Conservation (phyloP, 2,797 vertebrate genomes). For the Bradypus variegatus region DNA sequence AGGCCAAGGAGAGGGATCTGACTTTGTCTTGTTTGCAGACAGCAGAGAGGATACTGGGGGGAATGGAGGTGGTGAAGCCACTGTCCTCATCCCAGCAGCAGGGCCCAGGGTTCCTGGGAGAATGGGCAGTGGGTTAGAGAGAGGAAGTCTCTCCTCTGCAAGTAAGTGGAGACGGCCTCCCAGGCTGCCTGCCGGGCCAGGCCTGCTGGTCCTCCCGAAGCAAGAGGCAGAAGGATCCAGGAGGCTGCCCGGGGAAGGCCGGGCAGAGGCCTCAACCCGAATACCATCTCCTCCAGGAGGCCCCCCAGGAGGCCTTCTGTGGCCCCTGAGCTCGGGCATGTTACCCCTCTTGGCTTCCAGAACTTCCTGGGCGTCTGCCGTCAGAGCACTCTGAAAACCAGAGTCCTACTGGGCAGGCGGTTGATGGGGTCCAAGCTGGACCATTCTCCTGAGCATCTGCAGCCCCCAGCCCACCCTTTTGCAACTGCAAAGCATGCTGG, state of each 20-base stretch:
- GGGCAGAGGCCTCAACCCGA: neutral
- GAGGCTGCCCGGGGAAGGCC: neutral
- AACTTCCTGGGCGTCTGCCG: neutral
- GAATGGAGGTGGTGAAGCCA: neutral
- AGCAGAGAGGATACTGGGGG: fast-evolving
- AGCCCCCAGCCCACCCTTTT: neutral
- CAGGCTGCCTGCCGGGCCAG: neutral
- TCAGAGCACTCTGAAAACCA: neutral
- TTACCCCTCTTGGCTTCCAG: neutral
- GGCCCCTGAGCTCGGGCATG: neutral
- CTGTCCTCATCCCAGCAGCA: no score
- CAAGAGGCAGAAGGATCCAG: neutral
- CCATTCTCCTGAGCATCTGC: neutral
- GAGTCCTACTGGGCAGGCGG: neutral
- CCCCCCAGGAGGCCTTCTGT: neutral
- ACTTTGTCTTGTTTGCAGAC: neutral
- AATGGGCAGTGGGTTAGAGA: neutral
- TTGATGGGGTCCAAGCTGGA: neutral
- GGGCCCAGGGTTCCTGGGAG: neutral
- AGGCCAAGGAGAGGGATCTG: neutral
- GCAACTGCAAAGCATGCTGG: neutral
- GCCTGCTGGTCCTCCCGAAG: neutral
- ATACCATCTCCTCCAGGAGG: neutral
- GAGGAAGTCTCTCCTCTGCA: neutral
- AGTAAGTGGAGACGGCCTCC: no score